A percentile compares a stretch with the other conserved stretches of the same genome.
phyloP scores from a whole-genome alignment of 2,797 vertebrate genomes.

The Petrocephalus schoutedeni region DNA sequence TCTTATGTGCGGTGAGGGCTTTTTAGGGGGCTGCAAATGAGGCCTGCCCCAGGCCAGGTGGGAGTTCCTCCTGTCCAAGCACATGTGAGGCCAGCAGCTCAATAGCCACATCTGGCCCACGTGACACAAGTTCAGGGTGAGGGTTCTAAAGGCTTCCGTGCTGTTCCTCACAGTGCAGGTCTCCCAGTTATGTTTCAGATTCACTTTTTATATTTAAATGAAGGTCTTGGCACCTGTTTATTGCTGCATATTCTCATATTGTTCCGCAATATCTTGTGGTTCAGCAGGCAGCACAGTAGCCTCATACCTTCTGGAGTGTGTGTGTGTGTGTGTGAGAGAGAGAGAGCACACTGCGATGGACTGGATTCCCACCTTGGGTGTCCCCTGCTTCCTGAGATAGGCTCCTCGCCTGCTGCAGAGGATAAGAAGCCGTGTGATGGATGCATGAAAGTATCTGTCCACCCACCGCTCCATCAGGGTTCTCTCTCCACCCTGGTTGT shows the following conservation, averaged over 20 bases:
- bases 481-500: not conserved
- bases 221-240: not conserved
- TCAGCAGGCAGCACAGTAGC: not conserved
- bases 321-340: not conserved
- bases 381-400: not conserved
- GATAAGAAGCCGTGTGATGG: not conserved
- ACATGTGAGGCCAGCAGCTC: not conserved
- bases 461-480: not conserved
- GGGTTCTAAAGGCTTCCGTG: not conserved
- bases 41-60: not conserved
- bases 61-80: not conserved
- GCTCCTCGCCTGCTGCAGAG: not conserved
- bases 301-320: not conserved
- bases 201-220: not conserved
- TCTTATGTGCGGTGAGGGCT: not conserved
- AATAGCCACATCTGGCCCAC: not conserved
- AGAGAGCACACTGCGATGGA: not conserved
- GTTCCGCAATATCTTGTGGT: not conserved
- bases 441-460: not conserved
- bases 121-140: not conserved
- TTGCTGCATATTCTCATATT: not conserved
- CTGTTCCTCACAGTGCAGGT: not conserved
- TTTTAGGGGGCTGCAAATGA: not conserved
- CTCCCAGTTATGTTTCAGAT: too few relatives aligned
- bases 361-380: not conserved